Evolutionary conservation across 2,113 vertebrate genomes (phyloP).

Genomic region (Emberiza fucata): DNA sequence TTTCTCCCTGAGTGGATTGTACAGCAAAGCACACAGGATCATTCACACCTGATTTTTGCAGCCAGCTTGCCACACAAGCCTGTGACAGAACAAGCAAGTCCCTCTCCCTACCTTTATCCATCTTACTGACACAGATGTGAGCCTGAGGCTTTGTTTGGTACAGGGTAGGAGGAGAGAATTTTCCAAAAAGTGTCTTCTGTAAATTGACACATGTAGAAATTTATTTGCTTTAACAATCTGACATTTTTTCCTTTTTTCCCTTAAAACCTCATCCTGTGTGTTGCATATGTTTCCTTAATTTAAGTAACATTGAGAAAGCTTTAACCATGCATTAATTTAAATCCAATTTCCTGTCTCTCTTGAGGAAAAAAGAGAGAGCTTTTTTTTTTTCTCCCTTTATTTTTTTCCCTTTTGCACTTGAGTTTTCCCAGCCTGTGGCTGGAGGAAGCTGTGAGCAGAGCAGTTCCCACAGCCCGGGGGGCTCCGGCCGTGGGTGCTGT

Average conservation of each 20-base stretch:
- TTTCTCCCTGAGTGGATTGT: background rate
- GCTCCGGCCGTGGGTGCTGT: slow-evolving; percentile 12
- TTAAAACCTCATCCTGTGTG: background rate
- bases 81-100: background rate
- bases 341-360: slow-evolving; percentile 42
- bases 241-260: background rate
- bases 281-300: background rate
- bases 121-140: background rate
- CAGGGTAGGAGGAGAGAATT: background rate
- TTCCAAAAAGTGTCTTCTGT: background rate
- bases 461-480: slow-evolving; percentile 48
- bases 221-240: background rate
- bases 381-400: background rate
- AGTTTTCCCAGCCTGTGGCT: slow-evolving; percentile 14
- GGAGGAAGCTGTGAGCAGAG: slow-evolving; percentile 43
- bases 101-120: background rate
- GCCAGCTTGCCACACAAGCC: background rate
- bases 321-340: slow-evolving; percentile 29
- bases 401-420: background rate
- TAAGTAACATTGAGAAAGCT: background rate
- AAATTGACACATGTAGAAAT: background rate
- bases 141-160: background rate
- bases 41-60: background rate
- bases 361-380: background rate
- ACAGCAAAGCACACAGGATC: background rate